A percentile compares a stretch with the other conserved stretches of the same genome.
Evolutionary conservation across 2,797 vertebrate genomes (phyloP).

Genomic region (Stomatorhinus walkeri): DNA sequence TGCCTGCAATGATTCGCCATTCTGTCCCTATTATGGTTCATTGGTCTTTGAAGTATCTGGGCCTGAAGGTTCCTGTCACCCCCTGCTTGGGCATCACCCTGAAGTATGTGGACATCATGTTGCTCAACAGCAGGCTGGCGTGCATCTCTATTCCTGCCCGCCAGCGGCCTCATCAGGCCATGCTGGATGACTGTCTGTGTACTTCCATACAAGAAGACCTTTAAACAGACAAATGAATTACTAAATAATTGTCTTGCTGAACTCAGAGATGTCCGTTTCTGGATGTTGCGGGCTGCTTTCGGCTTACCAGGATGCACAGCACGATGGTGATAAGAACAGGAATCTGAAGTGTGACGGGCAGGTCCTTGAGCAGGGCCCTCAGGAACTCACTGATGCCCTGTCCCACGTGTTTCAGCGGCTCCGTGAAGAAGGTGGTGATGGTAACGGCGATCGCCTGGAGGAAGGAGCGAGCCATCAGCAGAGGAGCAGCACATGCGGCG

Average conservation of each 20-base stretch:
- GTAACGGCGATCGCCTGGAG: conserved; percentile 79
- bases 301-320: conserved; percentile 64
- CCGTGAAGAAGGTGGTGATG: conserved; percentile 79
- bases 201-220: conserved; percentile 52
- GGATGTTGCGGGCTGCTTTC: background rate
- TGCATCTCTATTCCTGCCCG: conserved; percentile 38
- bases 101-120: conserved; percentile 14
- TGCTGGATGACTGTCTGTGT: conserved; percentile 54
- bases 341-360: conserved; percentile 75
- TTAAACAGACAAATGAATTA: background rate
- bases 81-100: conserved; percentile 25
- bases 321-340: conserved; percentile 70
- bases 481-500: background rate
- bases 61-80: conserved; percentile 34
- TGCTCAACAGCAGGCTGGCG: conserved; percentile 35
- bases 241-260: background rate
- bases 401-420: conserved; percentile 83
- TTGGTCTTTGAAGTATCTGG: background rate
- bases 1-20: conserved; percentile 24
- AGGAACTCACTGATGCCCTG: conserved; percentile 83
- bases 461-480: background rate
- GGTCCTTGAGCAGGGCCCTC: conserved; percentile 79
- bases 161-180: conserved; percentile 46
- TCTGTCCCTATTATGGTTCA: background rate
- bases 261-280: background rate